Evolutionary conservation across 92 coral and sea anemone species (phyloP).

Genomic region (Porites divaricata): DNA sequence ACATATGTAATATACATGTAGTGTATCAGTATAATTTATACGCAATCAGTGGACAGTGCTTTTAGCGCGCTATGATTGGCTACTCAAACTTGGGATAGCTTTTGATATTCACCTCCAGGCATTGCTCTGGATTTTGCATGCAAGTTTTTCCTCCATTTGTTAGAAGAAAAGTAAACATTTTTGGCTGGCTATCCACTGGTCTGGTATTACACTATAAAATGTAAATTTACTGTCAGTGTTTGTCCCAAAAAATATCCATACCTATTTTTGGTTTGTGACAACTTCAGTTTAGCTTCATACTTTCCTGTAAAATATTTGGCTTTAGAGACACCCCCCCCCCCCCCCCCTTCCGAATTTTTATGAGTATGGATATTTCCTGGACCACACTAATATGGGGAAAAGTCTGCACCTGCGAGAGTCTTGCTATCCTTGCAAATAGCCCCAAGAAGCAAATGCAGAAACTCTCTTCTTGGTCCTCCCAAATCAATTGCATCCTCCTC

Average conservation of each 20-base stretch:
- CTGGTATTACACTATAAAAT: neutral
- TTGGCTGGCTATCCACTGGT: conserved; percentile 30
- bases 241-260: conserved; percentile 24
- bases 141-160: conserved; percentile 17
- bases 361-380: conserved; percentile 8
- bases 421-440: conserved; percentile 66
- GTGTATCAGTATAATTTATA: conserved; percentile 7
- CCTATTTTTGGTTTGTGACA: conserved; percentile 19
- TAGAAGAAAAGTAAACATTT: conserved; percentile 23
- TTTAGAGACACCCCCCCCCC: neutral
- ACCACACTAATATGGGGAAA: neutral
- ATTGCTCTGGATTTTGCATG: conserved; percentile 30
- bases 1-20: conserved; percentile 11
- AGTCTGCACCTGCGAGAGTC: conserved; percentile 49
- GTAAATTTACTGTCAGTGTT: too few species aligned
- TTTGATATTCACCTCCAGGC: conserved; percentile 29
- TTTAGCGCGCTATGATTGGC: neutral
- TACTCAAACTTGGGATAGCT: conserved; percentile 26
- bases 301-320: neutral
- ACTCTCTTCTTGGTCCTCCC: conserved; percentile 62
- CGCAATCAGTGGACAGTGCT: too few species aligned
- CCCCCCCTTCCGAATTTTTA: conserved; percentile 3
- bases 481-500: conserved; percentile 63
- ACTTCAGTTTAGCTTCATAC: conserved; percentile 23
- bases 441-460: conserved; percentile 56